Base-by-base conservation (phyloP, 2,113 vertebrate species). In the Argyrosomus japonicus region DNA sequence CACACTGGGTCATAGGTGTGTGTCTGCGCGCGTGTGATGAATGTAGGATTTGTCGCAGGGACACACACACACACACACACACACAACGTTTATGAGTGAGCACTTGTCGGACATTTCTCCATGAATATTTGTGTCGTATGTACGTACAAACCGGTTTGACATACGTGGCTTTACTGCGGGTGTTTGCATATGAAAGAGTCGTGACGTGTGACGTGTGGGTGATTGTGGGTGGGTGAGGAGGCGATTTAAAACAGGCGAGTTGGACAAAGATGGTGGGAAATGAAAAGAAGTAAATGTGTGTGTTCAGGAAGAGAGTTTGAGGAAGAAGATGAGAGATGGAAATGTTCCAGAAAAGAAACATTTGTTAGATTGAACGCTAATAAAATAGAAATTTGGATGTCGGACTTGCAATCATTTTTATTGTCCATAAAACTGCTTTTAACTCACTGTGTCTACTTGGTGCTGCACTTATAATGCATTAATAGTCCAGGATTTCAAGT, bases 1-100 rank as follows among this genome's bases (percentile, higher is more conserved):
- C n/a, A 87, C 85, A 81, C 82, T 48, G 80, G 89, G 91, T 90
- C 88, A 90, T 62, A 82, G 85, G 89, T 88, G 82, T 88, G 87
- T 80, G 87, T 88, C 51, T 84, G 79, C 53, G 80, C 73, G 71
- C 60, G 84, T 90, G 89, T 27, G 62, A 56, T 68, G 89, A 91
- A 92, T 92, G 76, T 50, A 27, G 21, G 87, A 90, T 86, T 86
- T 77, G 58, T 63, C 40, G 58, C 69, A 69, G 70, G 4, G 17
- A 65, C 48, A 60, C 67, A 69, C 79, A 27, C 60, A 47, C 62
- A 73, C 61, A 60, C 10, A 19, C 12, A 8, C 15, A n/a, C 60
- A 25, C 48, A 19, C n/a, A 6, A 7, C 0, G 17, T 60, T 54
- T 79, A 14, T n/a, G 4, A 74, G 65, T 19, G 19, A 45, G 60